phyloP scores from a whole-genome alignment of 2,888 invertebrate genomes.

The Toxonevra muliebris region DNA sequence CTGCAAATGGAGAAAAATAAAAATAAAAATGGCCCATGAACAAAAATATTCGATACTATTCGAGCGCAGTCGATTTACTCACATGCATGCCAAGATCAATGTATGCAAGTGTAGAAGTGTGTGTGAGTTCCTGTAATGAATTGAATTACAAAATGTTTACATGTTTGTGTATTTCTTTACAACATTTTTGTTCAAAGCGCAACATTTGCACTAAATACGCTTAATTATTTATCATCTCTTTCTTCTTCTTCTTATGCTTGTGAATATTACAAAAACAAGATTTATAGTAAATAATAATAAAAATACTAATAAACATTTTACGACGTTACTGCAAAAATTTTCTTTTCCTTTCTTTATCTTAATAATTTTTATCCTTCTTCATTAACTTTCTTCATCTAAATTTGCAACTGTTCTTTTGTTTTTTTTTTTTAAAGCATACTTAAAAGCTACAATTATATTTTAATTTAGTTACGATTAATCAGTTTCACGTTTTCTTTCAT shows the following conservation, averaged over 20 bases:
- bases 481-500: constrained; percentile 28
- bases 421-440: constrained; percentile 1
- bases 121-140: constrained; percentile 16
- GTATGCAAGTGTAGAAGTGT: constrained; percentile 8
- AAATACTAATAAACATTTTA: too few relatives aligned
- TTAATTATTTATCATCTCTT: too few relatives aligned
- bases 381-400: constrained; percentile 11
- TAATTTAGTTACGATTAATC: constrained; percentile 26
- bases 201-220: too few relatives aligned
- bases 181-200: too few relatives aligned
- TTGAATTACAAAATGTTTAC: background rate
- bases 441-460: constrained; percentile 7
- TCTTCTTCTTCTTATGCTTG: too few relatives aligned
- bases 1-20: background rate
- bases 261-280: too few relatives aligned
- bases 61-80: too few relatives aligned
- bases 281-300: too few relatives aligned
- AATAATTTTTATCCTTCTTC: constrained; percentile 18
- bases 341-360: background rate
- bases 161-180: too few relatives aligned
- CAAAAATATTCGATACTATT: too few relatives aligned
- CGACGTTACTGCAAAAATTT: too few relatives aligned
- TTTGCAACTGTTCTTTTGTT: background rate
- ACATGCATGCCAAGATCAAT: background rate
- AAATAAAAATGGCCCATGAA: too few relatives aligned